Evolutionary conservation across 1,140 invertebrate genomes (phyloP), one percentile per base, ranked within the genome.

Genomic region (Dreissena rostriformis): DNA sequence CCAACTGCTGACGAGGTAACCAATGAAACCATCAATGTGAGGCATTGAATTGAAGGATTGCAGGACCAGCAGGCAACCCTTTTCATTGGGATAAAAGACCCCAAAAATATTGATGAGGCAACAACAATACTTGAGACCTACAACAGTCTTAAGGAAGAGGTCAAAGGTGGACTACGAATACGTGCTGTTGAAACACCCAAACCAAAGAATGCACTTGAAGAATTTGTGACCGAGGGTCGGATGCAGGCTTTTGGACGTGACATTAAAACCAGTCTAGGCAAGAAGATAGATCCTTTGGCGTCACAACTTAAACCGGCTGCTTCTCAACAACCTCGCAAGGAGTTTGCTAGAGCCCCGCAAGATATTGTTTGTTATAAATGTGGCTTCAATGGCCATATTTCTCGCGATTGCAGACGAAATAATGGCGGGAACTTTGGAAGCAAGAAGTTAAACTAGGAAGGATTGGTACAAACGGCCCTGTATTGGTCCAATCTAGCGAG

Each of bases 101-200:
- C 63, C 26, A 65, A 78, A 51, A 78, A 28, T 6, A 67, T 78
- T 17, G 75, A 78, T 5, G 63, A 78, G 17, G 75, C 65, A 4
- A 39, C 61, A 15, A 65, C 61, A 66, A 52, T 78, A 11, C 22
- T 78, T 8, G 63, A 8, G 52, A 78, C 63, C 19, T 63, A 55
- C 26, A 57, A 75, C 53, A 75, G 73, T 75, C 73, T 75, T n/a
- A 75, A 75, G 29, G 74, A 77, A 12, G 74, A 77, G 66, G n/a
- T 39, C 2, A 77, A 66, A 49, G 74, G 61, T 49, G 29, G 39
- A 17, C 24, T 39, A 22, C 63, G 57, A 39, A n/a, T 77, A 29
- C 24, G 57, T 14, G 61, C 49, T 39, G 74, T 77, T n/a, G 15
- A 75, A 22, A 14, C 73, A 53, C 22, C 26, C 51, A 28, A 12